Evolutionary conservation across 2,797 vertebrate species (phyloP), one percentile per base, ranked within the genome.

Genomic region (Enteromius anoplus): DNA sequence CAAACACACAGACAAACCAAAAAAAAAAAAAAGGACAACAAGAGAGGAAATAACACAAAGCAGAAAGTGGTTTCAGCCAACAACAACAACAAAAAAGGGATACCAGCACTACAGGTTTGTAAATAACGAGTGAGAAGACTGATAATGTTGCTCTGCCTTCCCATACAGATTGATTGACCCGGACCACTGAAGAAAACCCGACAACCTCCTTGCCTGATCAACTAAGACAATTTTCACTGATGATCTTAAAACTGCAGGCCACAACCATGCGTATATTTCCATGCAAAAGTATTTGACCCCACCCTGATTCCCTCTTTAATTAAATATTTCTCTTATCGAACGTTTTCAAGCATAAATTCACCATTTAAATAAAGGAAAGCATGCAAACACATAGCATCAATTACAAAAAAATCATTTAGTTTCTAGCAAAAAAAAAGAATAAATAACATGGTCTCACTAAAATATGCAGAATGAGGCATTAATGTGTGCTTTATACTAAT

Each of bases 91-190:
- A 0, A 12, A 69, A 49, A 9, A 34, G 34, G 6, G 4, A 66
- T 23, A 9, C 42, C 60, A 78, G 12, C 29, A 26, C 45, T 23
- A 26, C 47, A 53, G 7, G 47, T 55, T 79, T 53, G 77, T 26
- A 14, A 49, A 19, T 34, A 78, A 65, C 47, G 49, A 78, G 2
- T 65, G 19, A 51, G 6, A 49, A 51, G 62, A 65, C 47, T 37
- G 51, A 32, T 53, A 53, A 68, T 53, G 32, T 53, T 53, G 69
- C 23, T 70, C 2, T 80, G 23, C 23, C 37, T 45, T 70, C 65
- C 66, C 37, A 70, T 37, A 80, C 66, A 45, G 66, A 71, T 42
- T 58, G 34, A 42, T 55, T 80, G 66, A 70, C 78, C 51, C 14
- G 51, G 49, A 80, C 15, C 32, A 58, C 51, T 23, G 7, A 32